These are phyloP conservation scores for Megalops atlanticus DNA, from an alignment of 2,113 vertebrate species.

Conservation along the genomic window DNA sequence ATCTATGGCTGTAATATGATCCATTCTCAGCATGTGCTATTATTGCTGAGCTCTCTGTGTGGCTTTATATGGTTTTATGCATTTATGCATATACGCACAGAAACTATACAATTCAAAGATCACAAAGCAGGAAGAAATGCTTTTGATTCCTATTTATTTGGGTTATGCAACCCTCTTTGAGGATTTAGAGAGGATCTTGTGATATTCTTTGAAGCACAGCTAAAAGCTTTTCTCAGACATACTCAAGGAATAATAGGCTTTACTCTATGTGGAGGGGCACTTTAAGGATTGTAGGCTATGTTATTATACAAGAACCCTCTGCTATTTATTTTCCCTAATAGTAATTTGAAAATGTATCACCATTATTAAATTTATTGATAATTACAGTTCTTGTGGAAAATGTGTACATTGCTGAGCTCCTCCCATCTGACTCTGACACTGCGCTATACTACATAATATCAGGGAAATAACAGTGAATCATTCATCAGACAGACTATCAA, in stretches of 20 bases:
- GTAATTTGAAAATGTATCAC: conserved; percentile 8
- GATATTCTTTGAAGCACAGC: neutral
- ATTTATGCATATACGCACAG: neutral
- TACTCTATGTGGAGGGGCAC: neutral
- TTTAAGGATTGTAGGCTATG: neutral
- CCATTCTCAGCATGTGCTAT: neutral
- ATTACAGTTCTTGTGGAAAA: no score
- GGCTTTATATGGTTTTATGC: neutral
- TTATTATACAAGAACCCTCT: neutral
- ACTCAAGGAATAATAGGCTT: conserved; percentile 3
- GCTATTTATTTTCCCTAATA: conserved; percentile 5
- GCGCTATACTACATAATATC: neutral
- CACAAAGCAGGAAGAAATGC: neutral
- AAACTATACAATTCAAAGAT: neutral
- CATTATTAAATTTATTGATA: conserved; percentile 8
- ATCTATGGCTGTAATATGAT: neutral
- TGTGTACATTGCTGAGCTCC: no score
- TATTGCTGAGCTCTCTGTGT: neutral
- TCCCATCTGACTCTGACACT: no score
- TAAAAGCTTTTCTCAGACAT: conserved; percentile 1
- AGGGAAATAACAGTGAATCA: neutral
- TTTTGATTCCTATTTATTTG: neutral
- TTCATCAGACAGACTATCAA: neutral
- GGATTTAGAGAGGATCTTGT: conserved; percentile 10
- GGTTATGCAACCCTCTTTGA: neutral